Evolutionary conservation across 2,113 vertebrate genomes (phyloP), one percentile per base, ranked within the genome.

Genomic region (human (Homo sapiens)): DNA sequence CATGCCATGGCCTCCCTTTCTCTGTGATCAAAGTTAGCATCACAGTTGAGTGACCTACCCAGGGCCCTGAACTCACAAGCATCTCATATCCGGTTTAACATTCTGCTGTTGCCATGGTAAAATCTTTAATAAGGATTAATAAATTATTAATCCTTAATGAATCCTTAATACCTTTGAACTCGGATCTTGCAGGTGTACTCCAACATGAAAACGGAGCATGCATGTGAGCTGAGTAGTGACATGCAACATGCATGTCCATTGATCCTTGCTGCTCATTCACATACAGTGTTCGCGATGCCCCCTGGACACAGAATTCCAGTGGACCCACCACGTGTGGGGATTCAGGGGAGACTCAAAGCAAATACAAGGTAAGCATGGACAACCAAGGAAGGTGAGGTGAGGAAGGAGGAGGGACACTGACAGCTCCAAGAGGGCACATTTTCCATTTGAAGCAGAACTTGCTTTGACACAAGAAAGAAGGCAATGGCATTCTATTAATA

Each of bases 21-120:
- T 78, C 14, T 78, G 38, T 55, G 68, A 55, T 23, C 11, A 55
- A 76, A 73, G 23, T 18, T 3, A 18, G n/a, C 14, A 2, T 61
- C 12, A 8, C 0, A 1, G 27, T 30, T 2, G 0, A 11, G 52
- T 16, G 5, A n/a, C 8, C 55, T 16, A 17, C 8, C 2, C 6
- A 38, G 45, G 55, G 12, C 8, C 27, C 70, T 6, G 5, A 17
- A 43, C 45, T 57, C 70, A 35, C 38, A 66, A 52, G 43, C 7
- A 11, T 7, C n/a, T 45, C 48, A 43, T 10, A 11, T 18, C 61
- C 23, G 23, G 16, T 64, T 72, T 38, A 64, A 83, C 1, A 23
- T 40, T 52, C 52, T 73, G 38, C 40, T 64, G 7, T 76, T 7
- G 17, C 48, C 68, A 66, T 50, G 45, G 40, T 45, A 40, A 78